These are phyloP conservation scores for Episyrphus balteatus DNA, from an alignment of 1,140 invertebrate species.

Conservation along the genomic window DNA sequence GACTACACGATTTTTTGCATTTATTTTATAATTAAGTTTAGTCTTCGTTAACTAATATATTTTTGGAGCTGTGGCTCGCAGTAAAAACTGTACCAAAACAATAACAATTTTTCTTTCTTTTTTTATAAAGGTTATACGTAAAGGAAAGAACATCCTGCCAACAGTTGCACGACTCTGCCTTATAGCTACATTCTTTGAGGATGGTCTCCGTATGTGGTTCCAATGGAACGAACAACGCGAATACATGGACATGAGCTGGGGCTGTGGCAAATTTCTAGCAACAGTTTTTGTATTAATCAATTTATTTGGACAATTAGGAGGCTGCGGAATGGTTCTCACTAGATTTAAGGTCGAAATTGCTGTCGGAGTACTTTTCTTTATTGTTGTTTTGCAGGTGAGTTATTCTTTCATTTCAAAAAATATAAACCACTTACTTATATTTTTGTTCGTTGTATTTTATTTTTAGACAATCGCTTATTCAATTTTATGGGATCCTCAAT, in stretches of 20 bases:
- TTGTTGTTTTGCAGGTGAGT: slow-evolving; percentile 84
- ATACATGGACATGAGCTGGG: slow-evolving; percentile 97
- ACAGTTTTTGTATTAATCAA: slow-evolving; percentile 87
- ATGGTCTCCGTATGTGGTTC: slow-evolving; percentile 97
- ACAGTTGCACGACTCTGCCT: slow-evolving; percentile 91
- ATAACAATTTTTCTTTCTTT: neutral
- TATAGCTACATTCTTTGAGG: slow-evolving; percentile 99
- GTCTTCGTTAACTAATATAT: too few species aligned
- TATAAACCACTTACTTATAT: neutral
- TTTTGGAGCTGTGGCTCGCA: too few species aligned
- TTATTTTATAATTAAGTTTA: too few species aligned
- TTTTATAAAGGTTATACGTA: slow-evolving; percentile 68
- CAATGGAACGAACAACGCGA: slow-evolving; percentile 98
- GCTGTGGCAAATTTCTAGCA: slow-evolving; percentile 83
- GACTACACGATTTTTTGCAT: too few species aligned
- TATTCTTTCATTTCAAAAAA: neutral
- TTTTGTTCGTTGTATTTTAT: slow-evolving; percentile 14
- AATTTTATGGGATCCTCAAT: slow-evolving; percentile 97
- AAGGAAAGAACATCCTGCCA: slow-evolving; percentile 88
- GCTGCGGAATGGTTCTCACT: slow-evolving; percentile 89
- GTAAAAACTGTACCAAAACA: neutral
- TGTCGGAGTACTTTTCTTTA: slow-evolving; percentile 89
- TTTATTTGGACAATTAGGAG: slow-evolving; percentile 88
- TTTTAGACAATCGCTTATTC: slow-evolving; percentile 92
- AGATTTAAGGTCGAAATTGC: slow-evolving; percentile 90